phyloP scores from a whole-genome alignment of 2,888 invertebrate genomes.

The Dorcus parallelipipedus region DNA sequence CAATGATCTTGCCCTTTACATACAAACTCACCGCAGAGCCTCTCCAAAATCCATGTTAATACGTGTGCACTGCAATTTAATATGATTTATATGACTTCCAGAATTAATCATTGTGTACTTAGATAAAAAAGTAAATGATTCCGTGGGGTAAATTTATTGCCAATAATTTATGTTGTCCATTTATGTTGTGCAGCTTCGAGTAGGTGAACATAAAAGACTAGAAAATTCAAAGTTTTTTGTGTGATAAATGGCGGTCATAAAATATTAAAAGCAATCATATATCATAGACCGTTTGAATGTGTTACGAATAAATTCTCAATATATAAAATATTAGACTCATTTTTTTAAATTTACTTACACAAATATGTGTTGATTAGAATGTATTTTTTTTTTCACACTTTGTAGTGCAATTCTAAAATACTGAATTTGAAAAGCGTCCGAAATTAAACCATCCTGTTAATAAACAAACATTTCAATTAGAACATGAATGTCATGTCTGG shows the following conservation, averaged over 20 bases:
- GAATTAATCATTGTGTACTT: conserved; percentile 22
- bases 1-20: conserved; percentile 36
- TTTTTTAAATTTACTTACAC: no score
- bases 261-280: no score
- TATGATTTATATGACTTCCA: conserved; percentile 39
- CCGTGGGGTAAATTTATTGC: conserved; percentile 13
- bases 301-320: no score
- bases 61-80: conserved; percentile 38
- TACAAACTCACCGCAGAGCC: conserved; percentile 41
- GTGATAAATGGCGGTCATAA: no score
- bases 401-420: no score
- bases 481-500: not conserved
- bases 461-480: not conserved
- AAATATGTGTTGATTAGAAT: no score
- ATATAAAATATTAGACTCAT: no score
- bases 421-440: not conserved
- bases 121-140: conserved; percentile 8
- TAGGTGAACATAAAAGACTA: no score
- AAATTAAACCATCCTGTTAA: not conserved
- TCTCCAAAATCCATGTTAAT: conserved; percentile 43
- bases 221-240: no score
- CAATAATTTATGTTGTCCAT: conserved; percentile 5
- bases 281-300: no score
- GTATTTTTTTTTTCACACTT: no score
- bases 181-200: no score